Percentiles rank a stretch among this genome's conserved stretches.
These are phyloP conservation scores for Pseudorhiza aurosa DNA, from an alignment of 30 jellyfish, hydroid and myxozoan genomes.

Conservation along the genomic window DNA sequence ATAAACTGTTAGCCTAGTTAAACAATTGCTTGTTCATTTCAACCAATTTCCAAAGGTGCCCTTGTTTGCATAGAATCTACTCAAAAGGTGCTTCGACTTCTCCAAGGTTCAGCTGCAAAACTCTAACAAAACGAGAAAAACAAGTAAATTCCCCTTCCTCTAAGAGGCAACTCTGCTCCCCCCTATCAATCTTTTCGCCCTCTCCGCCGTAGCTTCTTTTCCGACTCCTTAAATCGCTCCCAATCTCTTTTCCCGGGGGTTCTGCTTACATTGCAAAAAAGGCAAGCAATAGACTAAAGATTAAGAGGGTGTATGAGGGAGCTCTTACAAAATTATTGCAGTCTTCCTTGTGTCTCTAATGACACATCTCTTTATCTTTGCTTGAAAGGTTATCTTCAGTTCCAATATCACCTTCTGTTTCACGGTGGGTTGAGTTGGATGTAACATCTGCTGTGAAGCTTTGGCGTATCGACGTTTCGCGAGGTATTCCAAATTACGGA, in stretches of 20 bases:
- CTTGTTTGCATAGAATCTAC: slow-evolving; percentile 10
- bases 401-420: slow-evolving; percentile 37
- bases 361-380: not conserved
- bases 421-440: slow-evolving; percentile 79
- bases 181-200: slow-evolving; percentile 3
- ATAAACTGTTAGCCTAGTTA: too few relatives aligned
- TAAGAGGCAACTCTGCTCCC: not conserved
- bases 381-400: slow-evolving; percentile 57
- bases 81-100: not conserved
- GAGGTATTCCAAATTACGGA: slow-evolving; percentile 73
- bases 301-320: not conserved
- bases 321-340: slow-evolving; percentile 2
- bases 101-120: slow-evolving; percentile 5
- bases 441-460: slow-evolving; percentile 59
- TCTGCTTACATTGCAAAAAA: slow-evolving; percentile 12
- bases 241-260: not conserved
- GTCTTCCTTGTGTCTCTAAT: too few relatives aligned
- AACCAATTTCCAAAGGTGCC: slow-evolving; percentile 18
- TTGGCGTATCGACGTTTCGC: slow-evolving; percentile 66
- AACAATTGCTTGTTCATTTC: not conserved
- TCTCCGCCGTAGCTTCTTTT: slow-evolving; percentile 3
- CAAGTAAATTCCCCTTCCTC: slow-evolving; percentile 23
- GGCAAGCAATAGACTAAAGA: not conserved
- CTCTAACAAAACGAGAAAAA: slow-evolving; percentile 2
- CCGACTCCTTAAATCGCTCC: not conserved